Conservation (phyloP, 1,140 invertebrate species). For the Chymomyza costata region DNA sequence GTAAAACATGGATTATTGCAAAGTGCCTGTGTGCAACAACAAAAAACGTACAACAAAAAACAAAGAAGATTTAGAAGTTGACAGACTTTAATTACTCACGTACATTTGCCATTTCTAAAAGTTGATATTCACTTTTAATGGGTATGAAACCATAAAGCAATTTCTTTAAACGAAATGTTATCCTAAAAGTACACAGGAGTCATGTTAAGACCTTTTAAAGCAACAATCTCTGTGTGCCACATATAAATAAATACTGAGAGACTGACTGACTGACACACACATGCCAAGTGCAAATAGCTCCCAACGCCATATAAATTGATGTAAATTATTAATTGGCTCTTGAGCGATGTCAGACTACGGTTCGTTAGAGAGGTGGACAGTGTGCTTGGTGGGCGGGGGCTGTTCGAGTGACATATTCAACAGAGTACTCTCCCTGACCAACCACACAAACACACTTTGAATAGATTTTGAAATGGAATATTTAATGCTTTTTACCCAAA, state of each 20-base stretch:
- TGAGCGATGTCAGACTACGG: no score
- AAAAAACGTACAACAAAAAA: slow-evolving; percentile 13
- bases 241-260: slow-evolving; percentile 9
- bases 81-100: slow-evolving; percentile 53
- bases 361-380: no score
- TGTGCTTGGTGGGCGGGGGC: no score
- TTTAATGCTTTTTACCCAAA: no score
- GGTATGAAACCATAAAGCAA: slow-evolving; percentile 68
- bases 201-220: slow-evolving; percentile 54
- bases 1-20: no score
- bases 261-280: no score
- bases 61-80: not conserved
- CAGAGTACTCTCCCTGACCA: no score
- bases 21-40: not conserved
- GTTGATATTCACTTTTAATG: slow-evolving; percentile 65
- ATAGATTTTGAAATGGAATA: no score
- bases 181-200: slow-evolving; percentile 65
- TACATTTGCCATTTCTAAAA: slow-evolving; percentile 69
- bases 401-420: no score
- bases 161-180: slow-evolving; percentile 67
- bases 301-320: slow-evolving; percentile 2
- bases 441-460: no score
- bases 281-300: slow-evolving; percentile 1
- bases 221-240: slow-evolving; percentile 26
- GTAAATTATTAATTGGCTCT: slow-evolving; percentile 39